Evolutionary conservation across 2,888 invertebrate genomes (phyloP), one percentile per base, ranked within the genome.

Genomic region (Colostygia pectinataria): DNA sequence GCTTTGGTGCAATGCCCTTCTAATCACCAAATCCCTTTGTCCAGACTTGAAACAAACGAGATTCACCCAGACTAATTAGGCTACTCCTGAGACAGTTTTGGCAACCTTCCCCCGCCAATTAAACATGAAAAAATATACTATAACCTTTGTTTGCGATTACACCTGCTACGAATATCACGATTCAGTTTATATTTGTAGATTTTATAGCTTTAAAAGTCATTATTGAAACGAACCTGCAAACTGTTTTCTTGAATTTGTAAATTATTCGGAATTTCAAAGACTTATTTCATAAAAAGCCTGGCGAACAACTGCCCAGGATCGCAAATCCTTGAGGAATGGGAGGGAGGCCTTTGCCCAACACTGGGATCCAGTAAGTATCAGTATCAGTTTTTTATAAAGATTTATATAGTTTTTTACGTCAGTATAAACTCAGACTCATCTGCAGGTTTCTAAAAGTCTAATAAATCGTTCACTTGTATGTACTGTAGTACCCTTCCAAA

Each of bases 161-260:
- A 43, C 43, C 49, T 38, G 48, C 27, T 27, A 23, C 27, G 23
- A 28, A 27, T 25, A 42, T 49, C 49, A 41, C 40, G 29, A 24
- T 9, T 18, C 5, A 36, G 34, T 40, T 47, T 37, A 48, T n/a
- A n/a, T n/a, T n/a, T n/a, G n/a, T n/a, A 41, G 29, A 8, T 15
- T 29, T 24, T 15, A 33, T 24, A 12, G 7, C 15, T 23, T 3
- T 12, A 28, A 38, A 38, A 33, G n/a, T 15, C 5, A 27, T 27
- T 6, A 31, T 36, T 37, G 27, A 8, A 3, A n/a, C n/a, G 9
- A 38, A 24, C 27, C 6, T 31, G n/a, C 29, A 9, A 34, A 36
- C 23, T 28, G 18, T 2, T n/a, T 28, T 28, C 29, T 29, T 29
- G 7, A 29, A 28, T 12, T 5, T 12, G 6, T 13, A 13, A 13